Evolutionary conservation across 2,888 invertebrate species (phyloP), one percentile per base, ranked within the genome.

Genomic region (Antitype chi): DNA sequence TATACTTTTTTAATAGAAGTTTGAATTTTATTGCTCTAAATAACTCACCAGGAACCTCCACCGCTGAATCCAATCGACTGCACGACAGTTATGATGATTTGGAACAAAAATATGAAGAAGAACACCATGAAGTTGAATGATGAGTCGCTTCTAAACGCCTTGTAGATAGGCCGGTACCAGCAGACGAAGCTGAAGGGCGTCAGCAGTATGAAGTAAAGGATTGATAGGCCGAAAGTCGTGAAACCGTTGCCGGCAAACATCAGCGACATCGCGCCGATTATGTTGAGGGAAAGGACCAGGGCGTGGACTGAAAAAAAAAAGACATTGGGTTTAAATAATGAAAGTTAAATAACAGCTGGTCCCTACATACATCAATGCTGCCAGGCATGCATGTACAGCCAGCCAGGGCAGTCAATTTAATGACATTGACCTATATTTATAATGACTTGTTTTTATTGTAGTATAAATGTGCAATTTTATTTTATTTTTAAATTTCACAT

Each of bases 81-180:
- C 71, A 99, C 97, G 76, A 99, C 95, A 49, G 99, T 98, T 75
- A 99, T 98, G 78, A 99, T 97, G 92, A 98, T 98, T 98, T 99
- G 99, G 95, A 99, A 98, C 97, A 99, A 98, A 97, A 99, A 99
- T 90, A 99, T 98, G 94, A 99, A 99, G 97, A 99, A 99, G 97
- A 99, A 99, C 74, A 99, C 99, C 99, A 99, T 99, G 94, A 99
- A 99, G 96, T 99, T 99, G 97, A 99, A 99, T 6, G 99, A 99
- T 89, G 99, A 99, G 97, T 99, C 99, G 93, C 98, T 99, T 92
- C 99, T 98, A 97, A 99, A 99, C 84, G 99, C 99, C 97, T 99
- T 99, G 97, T 99, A 99, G 81, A 99, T 98, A 66, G 99, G 99
- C 93, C 99, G 97, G 97, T 99, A 99, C 99, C 99, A 99, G 95